Evolutionary conservation across 2,797 vertebrate species (phyloP).

Genomic region (Coregonus ussuriensis): DNA sequence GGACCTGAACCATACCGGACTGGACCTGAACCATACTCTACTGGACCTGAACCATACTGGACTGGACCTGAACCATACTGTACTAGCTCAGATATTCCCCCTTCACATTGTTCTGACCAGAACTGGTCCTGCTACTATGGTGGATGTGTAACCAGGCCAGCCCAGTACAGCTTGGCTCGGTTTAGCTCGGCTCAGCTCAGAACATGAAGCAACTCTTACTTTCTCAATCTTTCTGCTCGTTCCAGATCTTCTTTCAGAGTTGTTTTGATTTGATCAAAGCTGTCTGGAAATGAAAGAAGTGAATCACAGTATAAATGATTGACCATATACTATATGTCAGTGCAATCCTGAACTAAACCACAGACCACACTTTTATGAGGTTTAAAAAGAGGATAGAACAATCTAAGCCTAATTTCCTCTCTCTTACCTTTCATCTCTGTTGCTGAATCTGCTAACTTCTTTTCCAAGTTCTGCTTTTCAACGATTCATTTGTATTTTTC

Average conservation of each 20-base stretch:
- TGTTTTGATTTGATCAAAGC: constrained; percentile 84
- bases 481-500: constrained; percentile 73
- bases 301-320: background rate
- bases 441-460: constrained; percentile 72
- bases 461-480: constrained; percentile 80
- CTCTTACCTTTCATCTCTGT: constrained; percentile 84
- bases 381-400: background rate
- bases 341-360: too few species aligned
- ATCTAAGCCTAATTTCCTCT: background rate
- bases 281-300: constrained; percentile 71
- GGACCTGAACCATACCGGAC: too few species aligned
- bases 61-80: too few species aligned
- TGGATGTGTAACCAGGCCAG: background rate
- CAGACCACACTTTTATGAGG: too few species aligned
- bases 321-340: background rate
- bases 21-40: too few species aligned
- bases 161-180: too few species aligned
- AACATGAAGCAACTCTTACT: constrained; percentile 72
- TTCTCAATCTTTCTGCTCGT: constrained; percentile 83
- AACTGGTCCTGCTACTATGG: background rate
- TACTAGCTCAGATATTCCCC: background rate
- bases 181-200: too few species aligned
- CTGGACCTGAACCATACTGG: too few species aligned
- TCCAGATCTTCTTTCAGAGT: constrained; percentile 84
- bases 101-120: too few species aligned